Base-by-base conservation (phyloP, 2,888 invertebrate genomes). In the Eristalis arbustorum region DNA sequence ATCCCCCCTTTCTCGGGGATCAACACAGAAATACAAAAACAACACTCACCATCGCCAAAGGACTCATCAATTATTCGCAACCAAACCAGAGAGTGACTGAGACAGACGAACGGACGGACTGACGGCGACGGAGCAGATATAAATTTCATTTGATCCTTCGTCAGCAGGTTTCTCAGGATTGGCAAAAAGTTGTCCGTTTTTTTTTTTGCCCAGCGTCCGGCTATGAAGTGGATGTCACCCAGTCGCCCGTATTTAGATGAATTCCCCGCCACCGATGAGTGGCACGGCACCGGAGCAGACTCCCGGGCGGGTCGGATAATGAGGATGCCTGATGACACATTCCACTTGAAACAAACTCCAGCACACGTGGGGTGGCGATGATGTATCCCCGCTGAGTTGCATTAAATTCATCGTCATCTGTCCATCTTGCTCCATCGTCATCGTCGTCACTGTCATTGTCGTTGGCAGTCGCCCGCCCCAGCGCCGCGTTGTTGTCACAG, bases 351-450 rank as follows among this genome's bases (percentile, higher is more conserved):
- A 78, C 57, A 71, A 72, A 84, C 66, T 28, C 57, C 72, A 68
- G 37, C 78, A 78, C 82, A 78, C 74, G 31, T 37, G 37, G 37
- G 37, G 13, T 71, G 71, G 25, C 57, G 71, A 28, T 62, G 71
- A 73, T 37, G 57, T 71, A 66, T 71, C 61, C 57, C 57, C 64
- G 62, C 34, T 23, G 69, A 69, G 83, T 69, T 83, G 71, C 67
- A 78, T 87, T 87, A 78, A 79, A 87, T 83, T 83, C 87, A 78
- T 87, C 87, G 87, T 87, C 87, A 87, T 82, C 78, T 87, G 87
- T 87, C 87, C 83, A 75, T 87, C 82, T 82, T 67, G 62, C 61
- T 77, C 62, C 57, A 25, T 72, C 31, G 49, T 66, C 62, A 31
- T 72, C 31, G 49, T 66, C 62, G 31, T 23, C 42, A 57, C 31